Base-by-base conservation (phyloP, 2,113 vertebrate genomes). In the Tiliqua scincoides region DNA sequence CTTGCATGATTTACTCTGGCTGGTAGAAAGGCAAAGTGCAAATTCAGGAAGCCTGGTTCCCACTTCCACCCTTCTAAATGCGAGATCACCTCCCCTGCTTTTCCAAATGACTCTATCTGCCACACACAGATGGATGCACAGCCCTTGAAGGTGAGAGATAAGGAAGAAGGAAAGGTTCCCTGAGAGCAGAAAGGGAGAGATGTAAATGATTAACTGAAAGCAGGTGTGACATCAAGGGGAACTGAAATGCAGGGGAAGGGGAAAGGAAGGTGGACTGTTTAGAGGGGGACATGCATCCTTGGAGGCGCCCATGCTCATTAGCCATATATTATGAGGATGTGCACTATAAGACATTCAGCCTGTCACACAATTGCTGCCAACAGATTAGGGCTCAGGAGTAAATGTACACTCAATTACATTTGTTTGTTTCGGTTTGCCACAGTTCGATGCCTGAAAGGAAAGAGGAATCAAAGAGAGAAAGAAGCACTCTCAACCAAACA, bases 351-450 rank as follows among this genome's bases (percentile, higher is more conserved):
- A 59, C 78, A 82, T 1, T 73, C 85, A 91, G 78, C 37, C 62
- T 79, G 68, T 21, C 88, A 52, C 68, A 81, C 8, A 3, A 7
- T 1, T 77, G 81, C 62, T 90, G 85, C 92, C 65, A 72, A 89
- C 91, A 84, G 87, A 91, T 85, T 77, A 74, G 59, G 43, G 68
- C 86, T 85, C 72, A 65, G 27, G 79, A 70, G 30, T 65, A 85
- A 77, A 82, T 52, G 83, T 6, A 35, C 6, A 76, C 78, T 17
- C 79, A 87, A 88, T 92, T 89, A 88, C 40, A 4, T n/a, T 89
- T 85, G 61, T 83, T 91, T 92, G 91, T 72, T 71, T 89, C 87
- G 86, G 82, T 86, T 72, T 83, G 87, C 77, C 82, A 85, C 3
- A 9, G 86, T 80, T 93, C 79, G 86, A 15, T 65, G 71, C 67